Evolutionary conservation across 37 sponge, comb jelly and placozoan genomes (phyloP).

Genomic region (Bolinopsis microptera): DNA sequence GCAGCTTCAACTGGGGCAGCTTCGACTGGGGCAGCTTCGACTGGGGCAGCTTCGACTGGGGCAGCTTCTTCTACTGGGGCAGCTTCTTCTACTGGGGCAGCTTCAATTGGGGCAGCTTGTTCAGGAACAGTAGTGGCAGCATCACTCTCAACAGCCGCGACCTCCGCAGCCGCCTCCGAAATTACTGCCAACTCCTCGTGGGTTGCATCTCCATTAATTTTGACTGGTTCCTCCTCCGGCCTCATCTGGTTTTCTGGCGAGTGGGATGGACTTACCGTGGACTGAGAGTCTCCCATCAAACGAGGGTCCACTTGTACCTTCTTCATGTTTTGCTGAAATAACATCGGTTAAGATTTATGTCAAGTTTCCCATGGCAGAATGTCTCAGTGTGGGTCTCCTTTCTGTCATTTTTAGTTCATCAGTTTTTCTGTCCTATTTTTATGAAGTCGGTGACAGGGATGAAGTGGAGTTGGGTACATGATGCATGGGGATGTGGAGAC

Average conservation of each 20-base stretch:
- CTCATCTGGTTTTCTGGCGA: background rate
- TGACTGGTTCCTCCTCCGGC: background rate
- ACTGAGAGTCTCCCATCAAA: conserved; percentile 20
- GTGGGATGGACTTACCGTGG: background rate
- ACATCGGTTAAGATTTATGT: background rate
- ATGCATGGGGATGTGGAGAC: no score
- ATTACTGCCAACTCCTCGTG: background rate
- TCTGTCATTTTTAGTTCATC: no score
- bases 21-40: background rate
- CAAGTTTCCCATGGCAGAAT: no score
- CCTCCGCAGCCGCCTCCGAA: background rate
- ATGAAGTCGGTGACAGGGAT: no score
- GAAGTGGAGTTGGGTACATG: no score
- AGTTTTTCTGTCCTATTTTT: no score
- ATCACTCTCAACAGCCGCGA: background rate
- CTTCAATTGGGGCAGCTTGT: background rate
- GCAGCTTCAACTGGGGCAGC: background rate
- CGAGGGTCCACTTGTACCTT: conserved; percentile 15
- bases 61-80: background rate
- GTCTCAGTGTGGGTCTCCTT: no score
- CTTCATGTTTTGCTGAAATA: conserved; percentile 1
- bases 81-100: background rate
- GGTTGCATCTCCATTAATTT: background rate
- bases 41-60: background rate
- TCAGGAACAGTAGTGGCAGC: background rate